Evolutionary conservation across 2,888 invertebrate genomes (phyloP), one percentile per base, ranked within the genome.

Genomic region (Tromatobia lineatoria): DNA sequence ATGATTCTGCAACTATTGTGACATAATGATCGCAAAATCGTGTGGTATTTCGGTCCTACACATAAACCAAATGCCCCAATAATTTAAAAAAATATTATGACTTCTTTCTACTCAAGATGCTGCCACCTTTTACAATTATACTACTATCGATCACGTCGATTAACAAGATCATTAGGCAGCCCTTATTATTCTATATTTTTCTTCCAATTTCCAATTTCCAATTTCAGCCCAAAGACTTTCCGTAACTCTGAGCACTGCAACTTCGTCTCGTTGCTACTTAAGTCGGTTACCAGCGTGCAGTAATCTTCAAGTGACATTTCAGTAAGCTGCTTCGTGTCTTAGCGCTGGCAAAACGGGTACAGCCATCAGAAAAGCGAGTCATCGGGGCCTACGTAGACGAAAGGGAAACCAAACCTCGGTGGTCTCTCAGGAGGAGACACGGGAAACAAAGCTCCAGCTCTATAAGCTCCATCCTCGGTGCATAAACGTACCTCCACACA

Each of bases 341-440:
- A 10, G 3, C 7, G 18, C 3, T 10, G 23, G 4, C 23, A 15
- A 73, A 59, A 73, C 71, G 59, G 15, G 57, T 45, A 59, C 45
- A 45, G 15, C 4, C 25, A 64, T 29, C 2, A 67, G 66, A 78
- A 78, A 71, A 71, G 78, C 45, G 54, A 85, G 79, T 76, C 75
- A 64, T 80, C 61, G 59, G 52, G 75, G n/a, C 18, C 67, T 38
- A 42, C 66, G 57, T n/a, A 57, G 78, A 59, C 85, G 85, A 85
- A 82, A 85, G 85, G 79, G 85, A 85, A 85, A 85, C 75, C 85
- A 70, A 84, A 77, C 67, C 75, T 80, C 80, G 52, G 69, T 20
- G 67, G 29, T 78, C 50, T 64, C 61, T 57, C 57, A 64, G 34
- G 13, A 47, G 52, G n/a, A 64, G 83, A 34, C 80, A 70, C 81